Percentiles rank a stretch among this genome's conserved stretches.
These are phyloP conservation scores for Caenorhabditis sp. DNA, from an alignment of 2,888 invertebrate species.

Conservation along the genomic window DNA sequence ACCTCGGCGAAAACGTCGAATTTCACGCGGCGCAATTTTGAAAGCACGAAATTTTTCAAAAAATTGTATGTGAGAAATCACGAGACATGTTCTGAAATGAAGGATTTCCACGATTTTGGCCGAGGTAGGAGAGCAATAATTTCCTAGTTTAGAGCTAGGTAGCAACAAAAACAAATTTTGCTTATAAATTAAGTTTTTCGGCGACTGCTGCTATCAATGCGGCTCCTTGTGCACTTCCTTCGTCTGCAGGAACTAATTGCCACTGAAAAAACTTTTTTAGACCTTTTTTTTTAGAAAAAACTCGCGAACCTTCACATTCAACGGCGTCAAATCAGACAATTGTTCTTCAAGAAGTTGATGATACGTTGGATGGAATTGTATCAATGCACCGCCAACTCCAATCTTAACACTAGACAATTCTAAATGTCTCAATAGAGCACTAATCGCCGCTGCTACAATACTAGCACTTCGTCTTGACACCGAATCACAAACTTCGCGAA, in stretches of 20 bases:
- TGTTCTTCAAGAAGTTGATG: slow-evolving; percentile 63
- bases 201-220: slow-evolving; percentile 71
- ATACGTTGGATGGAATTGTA: slow-evolving; percentile 71
- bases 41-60: too few relatives aligned
- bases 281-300: too few relatives aligned
- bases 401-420: slow-evolving; percentile 60
- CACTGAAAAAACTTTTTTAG: slow-evolving; percentile 59
- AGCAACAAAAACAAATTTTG: background rate
- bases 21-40: too few relatives aligned
- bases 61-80: too few relatives aligned
- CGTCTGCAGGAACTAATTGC: slow-evolving; percentile 69
- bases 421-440: slow-evolving; percentile 67
- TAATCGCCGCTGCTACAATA: slow-evolving; percentile 70
- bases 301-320: slow-evolving; percentile 55
- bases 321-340: slow-evolving; percentile 63
- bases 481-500: slow-evolving; percentile 68
- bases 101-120: too few relatives aligned
- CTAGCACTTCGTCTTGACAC: slow-evolving; percentile 66
- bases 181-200: slow-evolving; percentile 32
- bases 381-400: slow-evolving; percentile 70
- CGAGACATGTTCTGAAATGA: too few relatives aligned
- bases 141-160: background rate
- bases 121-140: background rate
- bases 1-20: too few relatives aligned
- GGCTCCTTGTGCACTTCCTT: slow-evolving; percentile 70